These are phyloP conservation scores for Aleiodes sp. DNA, from an alignment of 1,140 invertebrate species.

Conservation along the genomic window DNA sequence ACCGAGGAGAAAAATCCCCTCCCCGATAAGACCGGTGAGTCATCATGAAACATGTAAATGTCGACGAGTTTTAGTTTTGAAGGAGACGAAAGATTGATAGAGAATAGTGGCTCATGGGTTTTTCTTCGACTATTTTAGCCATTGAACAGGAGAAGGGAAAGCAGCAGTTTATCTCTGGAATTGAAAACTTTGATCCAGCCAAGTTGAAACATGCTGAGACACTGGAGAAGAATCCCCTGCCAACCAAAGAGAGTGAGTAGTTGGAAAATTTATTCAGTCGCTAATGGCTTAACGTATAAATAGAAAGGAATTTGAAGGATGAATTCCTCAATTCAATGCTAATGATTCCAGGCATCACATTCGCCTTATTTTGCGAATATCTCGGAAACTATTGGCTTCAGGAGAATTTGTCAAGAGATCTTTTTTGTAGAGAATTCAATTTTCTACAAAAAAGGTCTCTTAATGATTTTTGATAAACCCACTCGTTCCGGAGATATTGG, in stretches of 20 bases:
- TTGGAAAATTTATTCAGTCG: neutral
- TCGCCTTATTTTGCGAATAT: too few species aligned
- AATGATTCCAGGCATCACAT: neutral
- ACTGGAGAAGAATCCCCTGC: conserved; percentile 88
- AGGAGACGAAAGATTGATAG: too few species aligned
- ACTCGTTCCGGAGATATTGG: too few species aligned
- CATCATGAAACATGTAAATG: neutral
- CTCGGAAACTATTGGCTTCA: too few species aligned
- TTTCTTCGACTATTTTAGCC: conserved; percentile 71
- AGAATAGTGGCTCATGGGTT: neutral
- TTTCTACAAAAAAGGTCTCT: too few species aligned
- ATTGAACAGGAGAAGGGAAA: conserved; percentile 89
- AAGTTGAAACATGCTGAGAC: conserved; percentile 91
- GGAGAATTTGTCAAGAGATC: too few species aligned
- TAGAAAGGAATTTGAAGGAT: neutral
- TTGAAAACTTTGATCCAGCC: conserved; percentile 85
- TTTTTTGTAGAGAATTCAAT: too few species aligned
- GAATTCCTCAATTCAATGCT: neutral
- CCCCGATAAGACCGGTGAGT: conserved; percentile 92
- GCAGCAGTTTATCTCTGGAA: conserved; percentile 85
- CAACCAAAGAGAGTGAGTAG: conserved; percentile 73
- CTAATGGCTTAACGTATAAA: too few species aligned
- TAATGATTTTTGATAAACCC: too few species aligned
- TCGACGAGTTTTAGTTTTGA: neutral
- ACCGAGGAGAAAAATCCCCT: conserved; percentile 93